Evolutionary conservation across 2,113 vertebrate genomes (phyloP).

Genomic region (Malurus cyaneus): DNA sequence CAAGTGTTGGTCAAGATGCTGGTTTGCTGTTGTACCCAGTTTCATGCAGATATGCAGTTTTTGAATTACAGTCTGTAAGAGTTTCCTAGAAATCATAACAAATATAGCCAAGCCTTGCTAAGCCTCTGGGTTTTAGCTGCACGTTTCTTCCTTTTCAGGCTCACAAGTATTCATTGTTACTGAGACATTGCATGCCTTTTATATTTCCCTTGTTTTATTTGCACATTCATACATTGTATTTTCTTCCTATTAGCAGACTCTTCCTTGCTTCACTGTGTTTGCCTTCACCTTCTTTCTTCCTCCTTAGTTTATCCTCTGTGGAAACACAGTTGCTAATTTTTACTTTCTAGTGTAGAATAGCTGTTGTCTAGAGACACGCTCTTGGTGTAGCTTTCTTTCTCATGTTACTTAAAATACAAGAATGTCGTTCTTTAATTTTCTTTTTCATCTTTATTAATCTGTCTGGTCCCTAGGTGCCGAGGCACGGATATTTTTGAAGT

Average conservation of each 20-base stretch:
- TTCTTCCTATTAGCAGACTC: constrained; percentile 10
- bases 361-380: constrained; percentile 28
- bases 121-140: constrained; percentile 60
- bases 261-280: background rate
- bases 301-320: background rate
- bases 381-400: background rate
- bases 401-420: constrained; percentile 22
- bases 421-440: background rate
- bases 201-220: constrained; percentile 30
- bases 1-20: background rate
- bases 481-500: background rate
- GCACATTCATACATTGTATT: background rate
- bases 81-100: constrained; percentile 60
- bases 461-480: background rate
- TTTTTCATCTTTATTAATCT: background rate
- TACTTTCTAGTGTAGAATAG: constrained; percentile 17
- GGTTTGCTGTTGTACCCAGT: background rate
- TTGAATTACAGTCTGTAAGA: background rate
- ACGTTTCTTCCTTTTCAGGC: background rate
- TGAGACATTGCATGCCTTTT: background rate
- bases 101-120: constrained; percentile 26
- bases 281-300: constrained; percentile 21
- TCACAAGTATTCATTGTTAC: background rate
- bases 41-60: background rate
- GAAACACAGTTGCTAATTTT: constrained; percentile 35